Evolutionary conservation across 2,888 invertebrate species (phyloP), one percentile per base, ranked within the genome.

Genomic region (Sympetrum striolatum): DNA sequence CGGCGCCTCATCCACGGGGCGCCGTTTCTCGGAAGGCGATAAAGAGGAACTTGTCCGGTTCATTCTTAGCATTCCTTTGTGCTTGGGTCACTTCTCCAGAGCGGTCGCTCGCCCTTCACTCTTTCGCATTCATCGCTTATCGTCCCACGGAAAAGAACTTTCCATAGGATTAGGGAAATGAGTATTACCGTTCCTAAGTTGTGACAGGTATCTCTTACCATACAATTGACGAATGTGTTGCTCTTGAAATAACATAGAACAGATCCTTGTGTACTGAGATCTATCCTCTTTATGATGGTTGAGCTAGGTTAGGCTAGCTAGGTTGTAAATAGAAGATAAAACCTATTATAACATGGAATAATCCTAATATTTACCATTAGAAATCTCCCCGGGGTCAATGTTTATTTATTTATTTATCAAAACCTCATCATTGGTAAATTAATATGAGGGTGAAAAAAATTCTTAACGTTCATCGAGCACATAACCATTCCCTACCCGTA

Each of bases 81-180:
- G 86, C 86, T 86, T 86, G 37, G 86, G 86, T 86, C 86, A 86
- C 64, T 86, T 60, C 64, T 31, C 86, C 86, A 37, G n/a, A 82
- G 60, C 22, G 60, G 37, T 37, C 58, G 35, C 73, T 73, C 8
- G 64, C 64, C 64, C 25, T 64, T 64, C 64, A 64, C 64, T 25
- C 64, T 22, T 64, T 64, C 64, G 64, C 64, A 64, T 64, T 64
- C 10, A n/a, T 22, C 64, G 64, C n/a, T 64, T 64, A 64, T 64
- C 64, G 64, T 64, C 1, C 25, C 25, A 10, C 31, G 25, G 73
- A 73, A 73, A 14, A 73, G 25, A 73, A 73, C 25, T 73, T 73
- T 73, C 73, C 25, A 22, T 31, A 31, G 31, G 73, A 73, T 73
- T 73, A 25, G 12, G 25, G 73, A 25, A 73, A 73, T 73, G 25